Base-by-base conservation (phyloP, 2,888 invertebrate genomes). In the Thymelicus lineola region DNA sequence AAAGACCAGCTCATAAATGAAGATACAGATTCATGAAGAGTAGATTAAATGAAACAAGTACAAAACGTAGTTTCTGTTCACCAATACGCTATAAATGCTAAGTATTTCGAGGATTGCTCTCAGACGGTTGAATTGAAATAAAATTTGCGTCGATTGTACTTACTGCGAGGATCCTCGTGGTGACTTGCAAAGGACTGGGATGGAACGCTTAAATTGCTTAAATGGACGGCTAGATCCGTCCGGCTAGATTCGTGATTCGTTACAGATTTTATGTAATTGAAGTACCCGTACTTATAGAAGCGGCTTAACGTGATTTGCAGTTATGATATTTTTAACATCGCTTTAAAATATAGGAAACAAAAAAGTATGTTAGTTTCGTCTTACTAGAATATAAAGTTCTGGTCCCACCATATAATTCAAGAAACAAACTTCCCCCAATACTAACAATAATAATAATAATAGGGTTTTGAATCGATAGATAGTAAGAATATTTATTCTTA, bases 111-210 rank as follows among this genome's bases (percentile, higher is more conserved):
- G 58, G 63, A 69, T 53, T 42, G 58, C 69, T 69, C 63, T 63
- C 69, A 63, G 69, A 63, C 62, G 57, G 58, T 58, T 42, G 64
- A 59, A 48, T 70, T 59, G 59, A 70, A 70, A 64, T 70, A 64
- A 70, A 70, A 63, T 63, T 60, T 60, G 66, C 66, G 59, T 45
- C 63, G 69, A 69, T 67, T 67, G 50, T 50, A 61, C 9, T 55
- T 45, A 48, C 57, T 53, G 45, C 17, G 46, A 68, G 55, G 61
- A 68, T 68, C 36, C 68, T 68, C 38, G 42, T 15, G 62, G 62
- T 69, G 46, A 69, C 57, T 69, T 50, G 63, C 42, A 59, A 59
- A 63, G 66, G 58, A 60, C 61, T 45, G 7, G 45, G 48, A 36
- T 68, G 55, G 28, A 67, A 28, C 48, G 62, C 45, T 63, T 69